These are phyloP conservation scores for Plebejus argus DNA, from an alignment of 2,888 invertebrate genomes.

Conservation along the genomic window DNA sequence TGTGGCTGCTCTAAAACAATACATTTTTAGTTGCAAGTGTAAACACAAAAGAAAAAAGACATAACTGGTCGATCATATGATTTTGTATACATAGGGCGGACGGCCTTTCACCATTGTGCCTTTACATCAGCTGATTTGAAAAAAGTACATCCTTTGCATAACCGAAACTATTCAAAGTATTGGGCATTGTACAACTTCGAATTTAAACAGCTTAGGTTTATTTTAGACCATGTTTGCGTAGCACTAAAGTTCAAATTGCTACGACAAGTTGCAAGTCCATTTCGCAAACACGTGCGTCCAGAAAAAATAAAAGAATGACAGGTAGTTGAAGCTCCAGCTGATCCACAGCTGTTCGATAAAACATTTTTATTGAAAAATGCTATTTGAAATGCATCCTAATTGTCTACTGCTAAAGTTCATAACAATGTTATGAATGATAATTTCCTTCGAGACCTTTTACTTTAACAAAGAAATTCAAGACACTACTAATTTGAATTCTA, in stretches of 20 bases:
- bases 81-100: conserved; percentile 23
- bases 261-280: conserved; percentile 37
- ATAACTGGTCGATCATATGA: conserved; percentile 30
- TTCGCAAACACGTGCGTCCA: conserved; percentile 47
- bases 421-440: conserved; percentile 8
- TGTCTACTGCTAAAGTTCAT: background rate
- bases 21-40: background rate
- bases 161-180: conserved; percentile 42
- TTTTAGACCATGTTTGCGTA: conserved; percentile 14
- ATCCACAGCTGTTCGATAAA: conserved; percentile 46
- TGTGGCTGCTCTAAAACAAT: background rate
- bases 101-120: conserved; percentile 26
- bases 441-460: conserved; percentile 1
- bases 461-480: conserved; percentile 3
- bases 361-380: conserved; percentile 22
- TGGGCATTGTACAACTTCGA: conserved; percentile 32
- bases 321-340: conserved; percentile 48
- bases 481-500: conserved; percentile 31
- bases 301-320: conserved; percentile 48
- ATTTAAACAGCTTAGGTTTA: background rate
- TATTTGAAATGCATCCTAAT: conserved; percentile 21
- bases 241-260: conserved; percentile 30
- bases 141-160: conserved; percentile 46
- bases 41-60: background rate
- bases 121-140: conserved; percentile 45